Evolutionary conservation across 1,140 invertebrate genomes (phyloP).

Genomic region (Popillia japonica): DNA sequence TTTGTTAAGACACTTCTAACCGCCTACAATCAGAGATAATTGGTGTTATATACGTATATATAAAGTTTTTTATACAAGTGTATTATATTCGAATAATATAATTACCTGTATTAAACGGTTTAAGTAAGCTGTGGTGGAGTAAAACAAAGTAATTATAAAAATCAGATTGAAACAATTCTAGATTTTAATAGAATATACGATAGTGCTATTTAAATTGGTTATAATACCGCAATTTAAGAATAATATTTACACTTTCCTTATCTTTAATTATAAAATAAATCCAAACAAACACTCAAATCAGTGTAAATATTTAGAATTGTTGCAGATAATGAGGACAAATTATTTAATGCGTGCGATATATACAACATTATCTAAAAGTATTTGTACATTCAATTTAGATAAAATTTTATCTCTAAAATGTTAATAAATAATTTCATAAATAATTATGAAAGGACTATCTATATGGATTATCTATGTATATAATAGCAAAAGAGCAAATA

Average conservation of each 20-base stretch:
- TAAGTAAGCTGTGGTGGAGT: no score
- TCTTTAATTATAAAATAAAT: slow-evolving; percentile 1
- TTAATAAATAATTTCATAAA: no score
- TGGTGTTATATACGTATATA: not conserved
- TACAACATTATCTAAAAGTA: no score
- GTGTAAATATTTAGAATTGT: slow-evolving; percentile 1
- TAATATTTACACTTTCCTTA: not conserved
- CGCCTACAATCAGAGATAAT: not conserved
- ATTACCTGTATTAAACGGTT: not conserved
- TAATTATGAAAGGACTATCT: no score
- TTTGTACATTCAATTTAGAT: no score
- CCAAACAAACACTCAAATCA: not conserved
- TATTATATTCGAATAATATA: not conserved
- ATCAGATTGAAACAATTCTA: no score
- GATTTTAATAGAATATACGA: no score
- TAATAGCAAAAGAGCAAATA: no score
- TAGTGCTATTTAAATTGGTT: no score
- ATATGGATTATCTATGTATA: no score
- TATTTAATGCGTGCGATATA: not conserved
- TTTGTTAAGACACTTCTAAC: slow-evolving; percentile 14
- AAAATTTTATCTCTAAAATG: no score
- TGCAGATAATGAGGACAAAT: not conserved
- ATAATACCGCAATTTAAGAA: not conserved
- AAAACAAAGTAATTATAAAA: no score
- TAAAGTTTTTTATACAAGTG: not conserved